Base-by-base conservation (phyloP, 1,140 invertebrate genomes). In the Polyergus mexicanus region DNA sequence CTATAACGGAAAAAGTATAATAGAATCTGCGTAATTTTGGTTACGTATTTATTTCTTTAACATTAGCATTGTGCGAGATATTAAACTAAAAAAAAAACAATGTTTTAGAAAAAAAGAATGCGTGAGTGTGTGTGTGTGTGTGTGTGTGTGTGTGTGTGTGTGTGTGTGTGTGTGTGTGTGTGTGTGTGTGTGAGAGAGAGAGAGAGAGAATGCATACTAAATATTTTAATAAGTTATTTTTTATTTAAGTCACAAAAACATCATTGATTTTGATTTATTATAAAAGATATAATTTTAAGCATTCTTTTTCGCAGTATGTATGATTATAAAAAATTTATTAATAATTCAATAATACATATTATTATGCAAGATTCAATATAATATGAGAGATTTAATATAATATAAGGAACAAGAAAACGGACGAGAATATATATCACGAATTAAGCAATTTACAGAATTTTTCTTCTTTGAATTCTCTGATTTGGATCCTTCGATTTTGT, bases 1-100 rank as follows among this genome's bases (percentile, higher is more conserved):
- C 2, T 44, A 44, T 44, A 44, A 11, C 10, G 10, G 1, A 60
- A 63, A 83, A 83, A 60, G 41, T 63, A 72, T 22, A 72, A 71
- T 8, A 6, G 22, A 72, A 54, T 83, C 1, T 28, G 54, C 54
- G 5, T 25, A 11, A 58, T 58, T 58, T 32, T 72, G 3, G 3
- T 19, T 44, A 41, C 44, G 41, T 5, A 28, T 35, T 62, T 51
- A 77, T 66, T 25, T 69, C n/a, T 54, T 5, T 22, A 22, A 22
- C 4, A 38, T 16, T 0, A 51, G 10, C 4, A 58, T 5, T n/a
- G n/a, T 8, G 13, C 8, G 22, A 25, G 22, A 41, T 41, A 22
- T 25, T 22, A 2, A 38, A 38, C 8, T 58, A 10, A 0, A 28
- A 75, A 41, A 38, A 41, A 22, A n/a, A n/a, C n/a, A n/a, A n/a